Base-by-base conservation (phyloP, 1,140 invertebrate species). In the Chionoecetes opilio region DNA sequence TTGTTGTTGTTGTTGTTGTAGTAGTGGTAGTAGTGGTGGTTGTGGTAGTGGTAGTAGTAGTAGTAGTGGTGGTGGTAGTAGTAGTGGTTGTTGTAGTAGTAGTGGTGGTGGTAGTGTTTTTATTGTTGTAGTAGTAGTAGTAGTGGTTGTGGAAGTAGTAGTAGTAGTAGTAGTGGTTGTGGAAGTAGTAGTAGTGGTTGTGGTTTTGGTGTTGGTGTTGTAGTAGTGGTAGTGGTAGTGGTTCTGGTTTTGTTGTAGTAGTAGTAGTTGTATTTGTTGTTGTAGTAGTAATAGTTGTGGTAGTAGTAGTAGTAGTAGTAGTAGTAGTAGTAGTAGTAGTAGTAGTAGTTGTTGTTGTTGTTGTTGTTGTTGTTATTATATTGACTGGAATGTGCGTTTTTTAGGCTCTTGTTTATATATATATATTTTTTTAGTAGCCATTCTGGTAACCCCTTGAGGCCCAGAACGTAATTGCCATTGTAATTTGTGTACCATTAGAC, bases 261-360 rank as follows among this genome's bases (percentile, higher is more conserved):
- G 3, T 84, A 92, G 91, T 84, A 84, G 91, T 92, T n/a, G n/a
- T 63, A 41, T 41, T 41, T 6, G 3, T 41, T 6, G 38, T 41
- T 6, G 38, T 41, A 41, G 38, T 41, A 38, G 86, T 88, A 88
- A 35, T 88, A 88, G 86, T 35, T 38, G 86, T 38, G 38, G 86
- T 88, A 88, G 86, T 88, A 88, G 86, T 88, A 88, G 86, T 88
- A 88, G 86, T 88, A 88, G 86, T 88, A 88, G 86, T 88, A 88
- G 86, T 88, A 88, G 86, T 88, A 88, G 86, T 88, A 88, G 86
- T 88, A 88, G 86, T 88, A 88, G 86, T 88, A 88, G 86, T 88
- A 88, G 35, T 88, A 88, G 86, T 88, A 88, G 86, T 88, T 38
- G 34, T 88, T 63, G 53, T 63, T 63, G 53, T 63, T 63, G 53